phyloP scores from a whole-genome alignment of 2,888 invertebrate genomes.

The Hydrotaea diabolus region DNA sequence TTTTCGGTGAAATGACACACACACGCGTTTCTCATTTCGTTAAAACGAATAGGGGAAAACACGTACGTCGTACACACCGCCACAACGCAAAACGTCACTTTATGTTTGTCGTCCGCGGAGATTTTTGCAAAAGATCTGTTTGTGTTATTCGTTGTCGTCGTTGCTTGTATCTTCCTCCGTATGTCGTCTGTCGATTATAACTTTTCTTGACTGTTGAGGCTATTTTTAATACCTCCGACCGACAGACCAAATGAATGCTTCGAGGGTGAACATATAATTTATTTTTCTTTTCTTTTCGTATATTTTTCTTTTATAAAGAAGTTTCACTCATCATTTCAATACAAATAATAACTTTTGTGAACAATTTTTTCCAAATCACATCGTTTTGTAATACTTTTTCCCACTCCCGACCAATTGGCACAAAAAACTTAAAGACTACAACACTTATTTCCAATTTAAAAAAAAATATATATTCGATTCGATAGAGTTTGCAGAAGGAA shows the following conservation, averaged over 20 bases:
- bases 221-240: constrained; percentile 74
- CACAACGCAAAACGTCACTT: constrained; percentile 48
- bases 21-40: constrained; percentile 31
- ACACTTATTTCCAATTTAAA: background rate
- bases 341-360: no score
- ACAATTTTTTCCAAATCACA: no score
- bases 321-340: background rate
- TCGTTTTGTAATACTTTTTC: constrained; percentile 3
- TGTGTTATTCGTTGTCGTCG: constrained; percentile 2
- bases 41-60: constrained; percentile 28
- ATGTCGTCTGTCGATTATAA: constrained; percentile 31
- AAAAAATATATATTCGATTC: constrained; percentile 2
- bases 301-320: constrained; percentile 6
- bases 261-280: constrained; percentile 77
- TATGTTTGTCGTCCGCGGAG: constrained; percentile 42
- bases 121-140: constrained; percentile 62
- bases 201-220: constrained; percentile 67
- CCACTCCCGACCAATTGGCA: background rate
- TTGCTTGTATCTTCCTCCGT: constrained; percentile 1
- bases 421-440: background rate
- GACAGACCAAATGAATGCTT: constrained; percentile 53
- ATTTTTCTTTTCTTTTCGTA: constrained; percentile 70
- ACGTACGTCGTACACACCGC: constrained; percentile 38
- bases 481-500: background rate
- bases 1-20: constrained; percentile 22